Base-by-base conservation (phyloP, 2,797 vertebrate species). In the Eidolon dupreanum region DNA sequence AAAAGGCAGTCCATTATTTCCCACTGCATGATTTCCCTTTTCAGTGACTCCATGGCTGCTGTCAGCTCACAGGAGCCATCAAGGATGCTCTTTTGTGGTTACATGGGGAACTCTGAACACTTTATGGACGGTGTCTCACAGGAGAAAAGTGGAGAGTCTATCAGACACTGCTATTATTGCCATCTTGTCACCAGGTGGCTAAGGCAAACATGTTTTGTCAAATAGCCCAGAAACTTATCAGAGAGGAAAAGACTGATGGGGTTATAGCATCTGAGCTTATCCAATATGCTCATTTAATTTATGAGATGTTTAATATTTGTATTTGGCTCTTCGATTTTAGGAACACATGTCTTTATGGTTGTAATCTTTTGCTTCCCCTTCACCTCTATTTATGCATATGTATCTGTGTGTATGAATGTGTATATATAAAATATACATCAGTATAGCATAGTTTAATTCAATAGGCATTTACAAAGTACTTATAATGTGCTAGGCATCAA, bases 81-180 rank as follows among this genome's bases (percentile, higher is more conserved):
- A 31, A 36, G 68, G 95, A 97, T 95, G 96, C 82, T 97, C 88
- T 95, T 96, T 97, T 93, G 22, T 90, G 93, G 53, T 53, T 82
- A 53, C 0, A 0, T 9, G 38, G 26, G 36, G 51, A 53, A 61
- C 19, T 63, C 71, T 46, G 65, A 96, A 92, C 36, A 73, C 61
- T 83, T 89, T 49, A 53, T 63, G n/a, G 61, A 59, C 83, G 87
- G 59, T 83, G 11, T 63, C 94, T 93, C 75, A 55, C 10, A 33
- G 93, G 61, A 83, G n/a, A 71, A 93, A 85, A 88, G 46, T 70
- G 46, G 66, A 88, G 24, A 16, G 36, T 70, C 31, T 94, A 55
- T 38, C 87, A 85, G 51, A 73, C 57, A 43, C 71, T 63, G 55
- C 49, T 70, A 19, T 88, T 65, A 68, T 66, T 75, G 88, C 55